A percentile compares a stretch with the other conserved stretches of the same genome.
Conservation (phyloP, 2,888 invertebrate species). For the Ormyrus pomaceus region DNA sequence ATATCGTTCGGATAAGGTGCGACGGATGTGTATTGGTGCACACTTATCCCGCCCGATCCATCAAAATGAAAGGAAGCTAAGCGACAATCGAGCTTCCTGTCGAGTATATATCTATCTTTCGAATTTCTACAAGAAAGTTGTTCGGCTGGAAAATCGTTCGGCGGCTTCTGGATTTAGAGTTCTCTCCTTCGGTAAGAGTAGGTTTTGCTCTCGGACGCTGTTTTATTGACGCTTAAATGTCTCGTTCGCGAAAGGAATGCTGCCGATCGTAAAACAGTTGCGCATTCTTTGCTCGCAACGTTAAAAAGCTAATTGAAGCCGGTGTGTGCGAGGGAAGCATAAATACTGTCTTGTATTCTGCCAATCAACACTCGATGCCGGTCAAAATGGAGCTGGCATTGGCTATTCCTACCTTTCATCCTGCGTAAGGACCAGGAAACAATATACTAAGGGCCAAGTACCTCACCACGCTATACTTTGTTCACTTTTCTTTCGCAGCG, state of each 20-base stretch:
- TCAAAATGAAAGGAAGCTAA: too few species aligned
- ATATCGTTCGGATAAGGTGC: background rate
- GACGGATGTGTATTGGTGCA: too few species aligned
- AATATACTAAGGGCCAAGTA: slow-evolving; percentile 12
- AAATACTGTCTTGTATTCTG: background rate
- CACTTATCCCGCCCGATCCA: too few species aligned
- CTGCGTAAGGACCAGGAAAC: slow-evolving; percentile 13
- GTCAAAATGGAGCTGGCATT: slow-evolving; percentile 10
- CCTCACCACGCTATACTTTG: background rate
- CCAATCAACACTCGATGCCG: slow-evolving; percentile 26
- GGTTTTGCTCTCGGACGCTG: too few species aligned
- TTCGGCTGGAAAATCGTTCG: too few species aligned
- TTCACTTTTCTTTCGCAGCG: background rate
- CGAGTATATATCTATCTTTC: too few species aligned
- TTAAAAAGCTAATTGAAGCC: slow-evolving; percentile 27
- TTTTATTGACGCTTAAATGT: too few species aligned
- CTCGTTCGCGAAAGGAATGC: too few species aligned
- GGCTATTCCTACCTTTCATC: slow-evolving; percentile 19
- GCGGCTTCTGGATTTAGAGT: too few species aligned
- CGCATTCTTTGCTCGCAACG: background rate
- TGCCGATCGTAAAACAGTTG: background rate
- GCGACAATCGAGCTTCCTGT: background rate
- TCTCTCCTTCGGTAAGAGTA: too few species aligned
- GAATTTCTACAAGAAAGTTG: too few species aligned
- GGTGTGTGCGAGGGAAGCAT: background rate